Percentiles rank a stretch among this genome's conserved stretches.
These are phyloP conservation scores for Limnephilus marmoratus DNA, from an alignment of 2,888 invertebrate species.

Conservation along the genomic window DNA sequence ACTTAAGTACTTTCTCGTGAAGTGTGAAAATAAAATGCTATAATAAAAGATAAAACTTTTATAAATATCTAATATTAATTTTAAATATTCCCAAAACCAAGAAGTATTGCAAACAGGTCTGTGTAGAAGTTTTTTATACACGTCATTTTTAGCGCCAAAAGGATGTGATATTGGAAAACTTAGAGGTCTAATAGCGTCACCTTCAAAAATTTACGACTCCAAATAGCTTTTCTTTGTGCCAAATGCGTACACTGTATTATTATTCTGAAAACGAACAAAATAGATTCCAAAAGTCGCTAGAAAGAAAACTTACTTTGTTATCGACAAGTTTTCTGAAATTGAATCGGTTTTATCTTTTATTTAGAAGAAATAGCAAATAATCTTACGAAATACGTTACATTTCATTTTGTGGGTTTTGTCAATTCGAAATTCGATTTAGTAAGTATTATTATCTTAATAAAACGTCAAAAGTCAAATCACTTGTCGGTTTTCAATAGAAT, in stretches of 20 bases:
- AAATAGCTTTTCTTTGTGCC: conserved; percentile 36
- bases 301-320: neutral
- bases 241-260: neutral
- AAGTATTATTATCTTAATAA: neutral
- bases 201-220: conserved; percentile 16
- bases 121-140: neutral
- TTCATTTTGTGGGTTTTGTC: neutral
- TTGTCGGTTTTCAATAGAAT: neutral
- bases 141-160: neutral
- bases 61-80: neutral
- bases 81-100: neutral
- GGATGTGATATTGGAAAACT: neutral
- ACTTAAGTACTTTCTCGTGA: too few relatives aligned
- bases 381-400: neutral
- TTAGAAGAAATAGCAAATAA: neutral
- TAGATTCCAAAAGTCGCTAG: neutral
- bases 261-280: neutral
- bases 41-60: neutral
- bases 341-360: neutral
- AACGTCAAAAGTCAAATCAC: neutral
- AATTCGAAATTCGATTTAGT: neutral
- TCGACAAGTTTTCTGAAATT: neutral
- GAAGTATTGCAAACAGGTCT: neutral
- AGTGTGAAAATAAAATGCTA: neutral
- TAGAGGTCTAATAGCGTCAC: conserved; percentile 21